Conservation (phyloP, 2,888 invertebrate species). For the Toxonevra muliebris region DNA sequence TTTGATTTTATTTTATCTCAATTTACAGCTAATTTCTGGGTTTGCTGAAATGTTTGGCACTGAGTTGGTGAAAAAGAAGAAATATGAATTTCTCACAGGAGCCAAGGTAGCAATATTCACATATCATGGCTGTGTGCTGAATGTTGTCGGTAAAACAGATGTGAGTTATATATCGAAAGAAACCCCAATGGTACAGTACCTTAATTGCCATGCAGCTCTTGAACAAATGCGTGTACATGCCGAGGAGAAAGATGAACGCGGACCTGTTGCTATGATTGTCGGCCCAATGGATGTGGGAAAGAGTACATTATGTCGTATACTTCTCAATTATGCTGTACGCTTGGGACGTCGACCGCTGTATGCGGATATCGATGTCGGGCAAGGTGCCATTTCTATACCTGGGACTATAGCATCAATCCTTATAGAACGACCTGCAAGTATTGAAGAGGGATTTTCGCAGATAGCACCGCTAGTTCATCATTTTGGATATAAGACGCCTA, state of each 20-base stretch:
- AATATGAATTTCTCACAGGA: conserved; percentile 87
- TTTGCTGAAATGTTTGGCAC: conserved; percentile 97
- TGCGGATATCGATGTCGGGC: conserved; percentile 96
- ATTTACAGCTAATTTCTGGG: conserved; percentile 80
- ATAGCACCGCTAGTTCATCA: conserved; percentile 93
- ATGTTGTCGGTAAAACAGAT: conserved; percentile 87
- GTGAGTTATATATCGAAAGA: conserved; percentile 95
- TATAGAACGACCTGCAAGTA: conserved; percentile 91
- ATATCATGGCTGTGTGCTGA: conserved; percentile 92
- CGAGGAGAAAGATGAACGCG: conserved; percentile 75
- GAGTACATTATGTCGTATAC: conserved; percentile 85
- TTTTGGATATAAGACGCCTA: conserved; percentile 85
- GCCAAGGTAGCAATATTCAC: conserved; percentile 96
- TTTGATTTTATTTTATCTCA: background rate
- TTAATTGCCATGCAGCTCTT: conserved; percentile 94
- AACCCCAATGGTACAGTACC: conserved; percentile 94
- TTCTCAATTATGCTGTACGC: conserved; percentile 95
- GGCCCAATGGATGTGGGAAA: conserved; percentile 98
- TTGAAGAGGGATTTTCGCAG: conserved; percentile 95
- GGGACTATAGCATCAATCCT: conserved; percentile 90
- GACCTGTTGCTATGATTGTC: conserved; percentile 89
- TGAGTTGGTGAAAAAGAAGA: conserved; percentile 91
- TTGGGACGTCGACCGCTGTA: conserved; percentile 88
- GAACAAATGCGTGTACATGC: conserved; percentile 88
- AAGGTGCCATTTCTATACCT: conserved; percentile 90